Conservation (phyloP, 2,888 invertebrate genomes). For the Thymelicus acteon region DNA sequence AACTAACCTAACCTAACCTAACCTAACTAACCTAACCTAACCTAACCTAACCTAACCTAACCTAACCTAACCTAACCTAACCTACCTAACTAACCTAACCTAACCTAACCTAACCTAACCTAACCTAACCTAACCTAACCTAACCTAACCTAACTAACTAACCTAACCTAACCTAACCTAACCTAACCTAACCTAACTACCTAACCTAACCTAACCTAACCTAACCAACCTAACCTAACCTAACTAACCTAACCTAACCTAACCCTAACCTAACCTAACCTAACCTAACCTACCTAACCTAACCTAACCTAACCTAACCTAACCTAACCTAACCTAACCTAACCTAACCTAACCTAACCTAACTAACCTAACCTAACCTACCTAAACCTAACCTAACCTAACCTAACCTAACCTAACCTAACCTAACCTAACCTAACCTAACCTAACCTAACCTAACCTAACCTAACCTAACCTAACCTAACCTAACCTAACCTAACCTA, state of each 20-base stretch:
- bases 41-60: conserved; percentile 50
- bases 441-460: too few relatives aligned
- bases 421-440: too few relatives aligned
- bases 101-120: conserved; percentile 50
- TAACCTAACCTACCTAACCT: too few relatives aligned
- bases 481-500: too few relatives aligned
- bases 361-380: too few relatives aligned
- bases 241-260: conserved; percentile 38
- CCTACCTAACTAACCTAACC: conserved; percentile 51
- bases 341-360: too few relatives aligned
- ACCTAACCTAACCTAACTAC: conserved; percentile 42
- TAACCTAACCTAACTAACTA: conserved; percentile 45
- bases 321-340: too few relatives aligned
- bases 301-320: too few relatives aligned
- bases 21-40: conserved; percentile 51
- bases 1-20: conserved; percentile 42
- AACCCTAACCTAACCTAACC: too few relatives aligned
- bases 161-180: conserved; percentile 44
- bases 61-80: conserved; percentile 50
- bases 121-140: conserved; percentile 49
- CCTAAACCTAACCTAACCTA: too few relatives aligned
- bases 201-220: conserved; percentile 38
- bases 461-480: too few relatives aligned
- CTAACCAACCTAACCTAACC: conserved; percentile 37
- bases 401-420: too few relatives aligned